These are phyloP conservation scores for Siderastrea radians DNA, from an alignment of 92 coral and sea anemone species.

Conservation along the genomic window DNA sequence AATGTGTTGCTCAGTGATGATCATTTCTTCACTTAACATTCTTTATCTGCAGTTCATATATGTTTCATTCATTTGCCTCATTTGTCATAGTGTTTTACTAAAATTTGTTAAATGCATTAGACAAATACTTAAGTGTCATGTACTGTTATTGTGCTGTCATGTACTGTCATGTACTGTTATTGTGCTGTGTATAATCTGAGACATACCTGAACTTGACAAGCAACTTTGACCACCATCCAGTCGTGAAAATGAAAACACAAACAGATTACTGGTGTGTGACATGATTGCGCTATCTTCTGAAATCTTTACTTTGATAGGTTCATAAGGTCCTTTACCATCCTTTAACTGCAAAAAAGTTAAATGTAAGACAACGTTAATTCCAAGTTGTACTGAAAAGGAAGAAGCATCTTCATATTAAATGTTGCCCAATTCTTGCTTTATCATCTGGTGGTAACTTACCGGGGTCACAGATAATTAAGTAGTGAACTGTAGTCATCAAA, in stretches of 20 bases:
- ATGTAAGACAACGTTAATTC: background rate
- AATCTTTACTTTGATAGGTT: background rate
- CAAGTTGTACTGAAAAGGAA: background rate
- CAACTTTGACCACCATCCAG: conserved; percentile 9
- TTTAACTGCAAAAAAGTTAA: background rate
- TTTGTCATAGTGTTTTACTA: no score
- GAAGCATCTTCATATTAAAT: background rate
- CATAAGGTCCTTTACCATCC: background rate
- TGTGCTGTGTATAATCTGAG: background rate
- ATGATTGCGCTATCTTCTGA: conserved; percentile 32
- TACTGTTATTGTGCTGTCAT: no score
- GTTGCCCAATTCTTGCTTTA: background rate
- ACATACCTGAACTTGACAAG: conserved; percentile 42
- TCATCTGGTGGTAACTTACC: background rate
- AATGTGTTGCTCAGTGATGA: no score
- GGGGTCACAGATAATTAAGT: background rate
- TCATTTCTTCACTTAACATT: no score
- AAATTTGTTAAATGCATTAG: no score
- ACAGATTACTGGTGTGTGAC: conserved; percentile 33
- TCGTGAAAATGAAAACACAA: conserved; percentile 34
- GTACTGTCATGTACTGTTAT: no score
- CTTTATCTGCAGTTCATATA: no score
- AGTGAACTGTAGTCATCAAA: no score
- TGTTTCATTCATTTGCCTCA: no score
- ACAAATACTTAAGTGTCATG: no score